Evolutionary conservation across 1,140 invertebrate genomes (phyloP).

Genomic region (Chironomus tepperi): DNA sequence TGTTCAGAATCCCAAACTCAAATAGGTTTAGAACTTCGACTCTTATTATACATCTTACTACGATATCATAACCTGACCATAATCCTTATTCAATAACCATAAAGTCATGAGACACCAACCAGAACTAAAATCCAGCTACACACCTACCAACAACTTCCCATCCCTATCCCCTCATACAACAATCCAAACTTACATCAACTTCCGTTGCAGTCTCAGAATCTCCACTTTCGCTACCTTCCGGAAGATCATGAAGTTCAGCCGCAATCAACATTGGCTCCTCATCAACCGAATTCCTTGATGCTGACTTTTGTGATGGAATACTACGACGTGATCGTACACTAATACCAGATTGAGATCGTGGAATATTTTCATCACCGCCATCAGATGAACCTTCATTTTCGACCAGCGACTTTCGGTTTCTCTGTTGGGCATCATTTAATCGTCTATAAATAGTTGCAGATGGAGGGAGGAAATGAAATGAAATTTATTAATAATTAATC

Average conservation of each 20-base stretch:
- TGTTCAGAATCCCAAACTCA: too few species aligned
- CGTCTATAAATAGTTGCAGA: slow-evolving; percentile 29
- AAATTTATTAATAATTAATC: neutral
- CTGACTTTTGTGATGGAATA: slow-evolving; percentile 39
- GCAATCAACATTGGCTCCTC: slow-evolving; percentile 44
- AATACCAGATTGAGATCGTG: slow-evolving; percentile 41
- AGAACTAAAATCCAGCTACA: too few species aligned
- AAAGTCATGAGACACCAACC: too few species aligned
- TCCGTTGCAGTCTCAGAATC: slow-evolving; percentile 63
- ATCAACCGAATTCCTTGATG: slow-evolving; percentile 49
- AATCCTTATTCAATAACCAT: too few species aligned
- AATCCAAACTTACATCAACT: slow-evolving; percentile 51
- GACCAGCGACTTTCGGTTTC: slow-evolving; percentile 41
- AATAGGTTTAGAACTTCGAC: too few species aligned
- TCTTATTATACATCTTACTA: too few species aligned
- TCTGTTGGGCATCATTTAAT: slow-evolving; percentile 38
- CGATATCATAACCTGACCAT: too few species aligned
- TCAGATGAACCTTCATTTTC: slow-evolving; percentile 50
- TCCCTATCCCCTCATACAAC: too few species aligned
- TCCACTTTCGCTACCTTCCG: slow-evolving; percentile 52
- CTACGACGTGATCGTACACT: slow-evolving; percentile 39
- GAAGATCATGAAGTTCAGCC: slow-evolving; percentile 45
- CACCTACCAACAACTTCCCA: too few species aligned
- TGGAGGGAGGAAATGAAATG: too few species aligned
- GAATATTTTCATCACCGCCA: slow-evolving; percentile 29